Evolutionary conservation across 2,888 invertebrate genomes (phyloP).

Genomic region (Fragum fragum): DNA sequence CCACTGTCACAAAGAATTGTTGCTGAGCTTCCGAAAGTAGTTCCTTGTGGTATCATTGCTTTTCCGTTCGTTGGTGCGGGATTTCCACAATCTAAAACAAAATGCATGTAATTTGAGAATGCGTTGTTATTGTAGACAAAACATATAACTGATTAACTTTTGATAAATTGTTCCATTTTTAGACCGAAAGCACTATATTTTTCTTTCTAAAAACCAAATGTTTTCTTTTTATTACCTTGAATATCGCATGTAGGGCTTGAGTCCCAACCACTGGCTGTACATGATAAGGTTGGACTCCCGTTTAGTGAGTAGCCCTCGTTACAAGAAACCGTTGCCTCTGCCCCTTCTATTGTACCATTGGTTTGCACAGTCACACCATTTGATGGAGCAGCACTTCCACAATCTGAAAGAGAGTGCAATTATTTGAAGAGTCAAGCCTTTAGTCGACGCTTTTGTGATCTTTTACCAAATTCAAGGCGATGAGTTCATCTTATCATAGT

Average conservation of each 20-base stretch:
- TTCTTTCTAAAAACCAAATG: not conserved
- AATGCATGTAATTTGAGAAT: not conserved
- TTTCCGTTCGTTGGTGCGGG: slow-evolving; percentile 7
- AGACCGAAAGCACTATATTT: no score
- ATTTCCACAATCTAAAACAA: slow-evolving; percentile 9
- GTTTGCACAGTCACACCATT: slow-evolving; percentile 4
- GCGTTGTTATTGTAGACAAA: not conserved
- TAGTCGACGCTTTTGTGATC: not conserved
- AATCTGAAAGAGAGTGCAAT: not conserved
- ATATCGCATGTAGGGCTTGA: slow-evolving; percentile 9
- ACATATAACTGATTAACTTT: no score
- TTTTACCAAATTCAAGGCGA: no score
- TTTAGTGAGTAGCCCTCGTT: slow-evolving; percentile 5
- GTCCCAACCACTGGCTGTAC: slow-evolving; percentile 16
- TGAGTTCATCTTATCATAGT: no score
- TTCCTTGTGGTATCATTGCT: slow-evolving; percentile 3
- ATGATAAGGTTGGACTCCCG: not conserved
- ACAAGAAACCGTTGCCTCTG: not conserved
- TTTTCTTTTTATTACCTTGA: slow-evolving; percentile 13
- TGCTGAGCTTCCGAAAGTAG: no score
- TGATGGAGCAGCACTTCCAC: not conserved
- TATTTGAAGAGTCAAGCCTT: not conserved
- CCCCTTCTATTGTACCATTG: not conserved
- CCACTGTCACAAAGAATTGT: no score
- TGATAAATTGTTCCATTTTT: not conserved